phyloP scores from a whole-genome alignment of 30 jellyfish, hydroid and myxozoan species.

The Rhopilema esculentum region DNA sequence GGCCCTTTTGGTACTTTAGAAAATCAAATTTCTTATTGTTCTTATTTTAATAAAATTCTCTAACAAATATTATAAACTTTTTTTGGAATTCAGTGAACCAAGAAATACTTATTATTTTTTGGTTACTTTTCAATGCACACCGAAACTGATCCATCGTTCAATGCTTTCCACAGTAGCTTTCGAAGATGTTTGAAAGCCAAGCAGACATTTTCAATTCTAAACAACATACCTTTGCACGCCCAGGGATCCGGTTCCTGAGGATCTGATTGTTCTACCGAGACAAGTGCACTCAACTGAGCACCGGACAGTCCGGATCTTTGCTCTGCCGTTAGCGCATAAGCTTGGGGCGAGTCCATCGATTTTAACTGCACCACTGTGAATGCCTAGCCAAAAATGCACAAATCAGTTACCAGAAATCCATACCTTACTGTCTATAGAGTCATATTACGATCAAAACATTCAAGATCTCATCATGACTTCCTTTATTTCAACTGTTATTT shows the following conservation, averaged over 20 bases:
- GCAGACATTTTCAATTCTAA: background rate
- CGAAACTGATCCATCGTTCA: too few species aligned
- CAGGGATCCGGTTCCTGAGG: conserved; percentile 82
- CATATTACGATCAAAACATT: background rate
- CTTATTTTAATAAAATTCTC: too few species aligned
- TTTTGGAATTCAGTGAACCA: too few species aligned
- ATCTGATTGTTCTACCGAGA: conserved; percentile 60
- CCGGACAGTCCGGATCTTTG: conserved; percentile 47
- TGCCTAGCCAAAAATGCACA: conserved; percentile 23
- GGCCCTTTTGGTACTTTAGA: too few species aligned
- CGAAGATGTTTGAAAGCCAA: too few species aligned
- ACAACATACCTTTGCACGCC: conserved; percentile 61
- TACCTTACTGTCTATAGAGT: background rate
- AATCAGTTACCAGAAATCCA: background rate
- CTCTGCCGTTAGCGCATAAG: conserved; percentile 39
- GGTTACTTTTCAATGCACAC: too few species aligned
- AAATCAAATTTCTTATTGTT: too few species aligned
- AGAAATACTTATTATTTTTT: too few species aligned
- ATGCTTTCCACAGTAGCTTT: too few species aligned
- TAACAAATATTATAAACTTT: too few species aligned
- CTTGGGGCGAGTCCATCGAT: conserved; percentile 68
- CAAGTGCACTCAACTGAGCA: conserved; percentile 64
- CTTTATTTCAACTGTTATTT: too few species aligned
- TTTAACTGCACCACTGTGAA: conserved; percentile 70
- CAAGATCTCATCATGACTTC: too few species aligned